phyloP scores from a whole-genome alignment of 1,140 invertebrate species.

The Pseudobourletiella spinata region DNA sequence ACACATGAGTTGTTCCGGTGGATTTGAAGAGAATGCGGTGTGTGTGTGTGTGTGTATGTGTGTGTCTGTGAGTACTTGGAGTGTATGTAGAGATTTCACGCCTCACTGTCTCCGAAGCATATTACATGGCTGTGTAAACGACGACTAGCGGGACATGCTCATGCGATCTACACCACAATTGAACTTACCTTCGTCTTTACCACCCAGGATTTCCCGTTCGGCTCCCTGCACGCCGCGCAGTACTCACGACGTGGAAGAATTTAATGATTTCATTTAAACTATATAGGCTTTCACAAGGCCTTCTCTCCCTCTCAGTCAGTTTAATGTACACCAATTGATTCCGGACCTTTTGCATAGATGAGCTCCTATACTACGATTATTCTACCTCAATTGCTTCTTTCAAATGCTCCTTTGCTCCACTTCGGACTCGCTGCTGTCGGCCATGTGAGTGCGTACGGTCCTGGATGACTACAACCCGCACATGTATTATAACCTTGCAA shows the following conservation, averaged over 20 bases:
- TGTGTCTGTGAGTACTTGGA: too few relatives aligned
- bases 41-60: too few relatives aligned
- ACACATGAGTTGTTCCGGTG: too few relatives aligned
- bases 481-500: too few relatives aligned
- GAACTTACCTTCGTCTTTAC: background rate
- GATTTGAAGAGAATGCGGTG: too few relatives aligned
- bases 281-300: background rate
- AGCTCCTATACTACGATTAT: constrained; percentile 4
- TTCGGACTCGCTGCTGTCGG: too few relatives aligned
- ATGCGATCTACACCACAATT: background rate
- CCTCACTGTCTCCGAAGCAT: background rate
- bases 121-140: too few relatives aligned
- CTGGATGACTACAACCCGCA: too few relatives aligned
- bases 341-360: constrained; percentile 1
- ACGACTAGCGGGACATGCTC: background rate
- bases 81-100: background rate
- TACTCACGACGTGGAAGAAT: constrained; percentile 18
- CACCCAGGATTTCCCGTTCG: background rate
- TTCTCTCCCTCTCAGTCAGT: background rate
- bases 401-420: background rate
- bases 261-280: constrained; percentile 24
- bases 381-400: constrained; percentile 19
- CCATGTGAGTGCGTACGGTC: too few relatives aligned
- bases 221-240: background rate
- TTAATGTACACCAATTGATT: background rate